Evolutionary conservation across 2,113 vertebrate genomes (phyloP).

Genomic region (Excalfactoria chinensis): DNA sequence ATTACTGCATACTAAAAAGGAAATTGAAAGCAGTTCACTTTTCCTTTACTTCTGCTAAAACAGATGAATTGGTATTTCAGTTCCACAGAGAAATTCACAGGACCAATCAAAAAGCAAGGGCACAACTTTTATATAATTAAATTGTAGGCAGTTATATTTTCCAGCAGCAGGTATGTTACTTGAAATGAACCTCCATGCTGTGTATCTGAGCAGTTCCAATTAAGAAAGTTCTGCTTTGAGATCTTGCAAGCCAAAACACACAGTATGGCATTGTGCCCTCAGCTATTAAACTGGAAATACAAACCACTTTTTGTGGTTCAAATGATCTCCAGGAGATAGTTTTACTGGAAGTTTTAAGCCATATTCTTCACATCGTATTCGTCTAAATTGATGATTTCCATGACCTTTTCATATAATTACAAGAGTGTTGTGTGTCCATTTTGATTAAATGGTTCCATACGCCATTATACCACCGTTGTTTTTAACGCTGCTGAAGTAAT

Average conservation of each 20-base stretch:
- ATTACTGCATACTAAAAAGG: slow-evolving; percentile 5
- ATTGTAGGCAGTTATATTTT: slow-evolving; percentile 19
- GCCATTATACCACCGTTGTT: slow-evolving; percentile 33
- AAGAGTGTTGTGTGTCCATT: slow-evolving; percentile 49
- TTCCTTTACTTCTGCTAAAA: slow-evolving; percentile 40
- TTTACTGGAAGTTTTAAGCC: slow-evolving; percentile 80
- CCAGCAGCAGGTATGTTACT: slow-evolving; percentile 34
- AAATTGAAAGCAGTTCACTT: slow-evolving; percentile 58
- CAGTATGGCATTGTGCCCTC: slow-evolving; percentile 54
- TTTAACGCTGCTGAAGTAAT: slow-evolving; percentile 42
- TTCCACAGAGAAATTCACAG: slow-evolving; percentile 24
- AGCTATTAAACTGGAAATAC: slow-evolving; percentile 72
- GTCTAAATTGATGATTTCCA: slow-evolving; percentile 70
- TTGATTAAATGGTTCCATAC: slow-evolving; percentile 67
- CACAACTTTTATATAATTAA: neutral
- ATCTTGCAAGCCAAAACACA: slow-evolving; percentile 46
- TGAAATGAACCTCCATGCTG: slow-evolving; percentile 47
- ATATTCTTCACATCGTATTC: slow-evolving; percentile 62
- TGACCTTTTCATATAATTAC: slow-evolving; percentile 76
- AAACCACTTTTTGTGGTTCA: slow-evolving; percentile 72
- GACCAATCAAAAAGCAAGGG: neutral
- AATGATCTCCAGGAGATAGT: slow-evolving; percentile 73
- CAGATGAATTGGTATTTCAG: slow-evolving; percentile 1
- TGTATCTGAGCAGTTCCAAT: slow-evolving; percentile 22
- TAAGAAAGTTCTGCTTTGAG: slow-evolving; percentile 43